Evolutionary conservation across 2,113 vertebrate genomes (phyloP).

Genomic region (Pagrus major): DNA sequence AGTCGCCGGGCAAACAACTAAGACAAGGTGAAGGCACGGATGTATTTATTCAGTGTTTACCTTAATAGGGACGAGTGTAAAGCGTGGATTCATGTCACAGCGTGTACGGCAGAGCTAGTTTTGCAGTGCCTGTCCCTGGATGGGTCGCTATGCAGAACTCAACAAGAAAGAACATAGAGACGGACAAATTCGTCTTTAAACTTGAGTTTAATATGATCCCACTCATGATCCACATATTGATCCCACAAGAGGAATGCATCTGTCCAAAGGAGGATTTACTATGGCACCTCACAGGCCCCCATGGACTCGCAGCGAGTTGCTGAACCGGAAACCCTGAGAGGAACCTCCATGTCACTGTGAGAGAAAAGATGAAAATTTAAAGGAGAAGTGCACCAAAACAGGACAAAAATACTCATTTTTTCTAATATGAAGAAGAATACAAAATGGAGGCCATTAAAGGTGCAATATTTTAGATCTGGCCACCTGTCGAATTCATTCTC

Average conservation of each 20-base stretch:
- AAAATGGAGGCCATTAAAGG: too few relatives aligned
- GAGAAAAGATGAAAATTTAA: neutral
- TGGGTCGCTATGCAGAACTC: neutral
- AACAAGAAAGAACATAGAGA: neutral
- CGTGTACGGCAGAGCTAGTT: neutral
- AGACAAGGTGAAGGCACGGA: neutral
- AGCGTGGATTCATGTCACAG: neutral
- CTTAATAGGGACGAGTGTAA: too few relatives aligned
- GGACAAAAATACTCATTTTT: too few relatives aligned
- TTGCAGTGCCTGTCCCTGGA: neutral
- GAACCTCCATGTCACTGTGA: neutral
- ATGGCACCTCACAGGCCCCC: neutral
- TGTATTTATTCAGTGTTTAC: neutral
- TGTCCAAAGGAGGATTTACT: neutral
- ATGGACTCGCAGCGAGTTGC: neutral
- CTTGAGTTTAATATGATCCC: neutral
- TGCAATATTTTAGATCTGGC: too few relatives aligned
- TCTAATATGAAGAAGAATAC: too few relatives aligned
- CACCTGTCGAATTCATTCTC: too few relatives aligned
- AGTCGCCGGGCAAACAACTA: neutral
- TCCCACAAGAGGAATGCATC: neutral
- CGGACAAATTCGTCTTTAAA: too few relatives aligned
- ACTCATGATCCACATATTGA: neutral
- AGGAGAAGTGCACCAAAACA: too few relatives aligned
- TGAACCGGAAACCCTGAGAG: slow-evolving; percentile 1